A percentile compares a stretch with the other conserved stretches of the same genome.
Evolutionary conservation across 2,797 vertebrate genomes (phyloP).

Genomic region (Sebastiscus albofasciatus): DNA sequence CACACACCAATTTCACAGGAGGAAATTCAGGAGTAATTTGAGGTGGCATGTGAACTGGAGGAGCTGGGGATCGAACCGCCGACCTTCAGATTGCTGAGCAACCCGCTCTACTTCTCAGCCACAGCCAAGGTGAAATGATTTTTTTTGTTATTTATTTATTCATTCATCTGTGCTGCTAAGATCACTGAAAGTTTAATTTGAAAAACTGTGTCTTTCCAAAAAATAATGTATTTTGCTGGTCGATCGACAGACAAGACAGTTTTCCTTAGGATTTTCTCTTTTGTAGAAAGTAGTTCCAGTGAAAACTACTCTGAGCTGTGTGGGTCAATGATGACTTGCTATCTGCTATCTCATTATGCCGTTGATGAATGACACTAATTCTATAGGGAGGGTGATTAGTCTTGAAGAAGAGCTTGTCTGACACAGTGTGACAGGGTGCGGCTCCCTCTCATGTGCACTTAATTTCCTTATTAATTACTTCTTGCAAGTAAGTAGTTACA

Average conservation of each 20-base stretch:
- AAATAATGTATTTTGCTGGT: background rate
- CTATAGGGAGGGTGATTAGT: background rate
- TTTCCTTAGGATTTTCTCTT: background rate
- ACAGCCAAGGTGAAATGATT: background rate
- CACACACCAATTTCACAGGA: too few relatives aligned
- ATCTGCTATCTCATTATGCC: background rate
- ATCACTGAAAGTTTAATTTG: background rate
- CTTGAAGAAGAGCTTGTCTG: background rate
- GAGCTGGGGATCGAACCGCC: too few relatives aligned
- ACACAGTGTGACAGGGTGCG: background rate
- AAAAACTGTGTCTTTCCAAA: background rate
- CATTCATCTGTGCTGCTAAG: background rate
- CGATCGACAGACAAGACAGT: background rate
- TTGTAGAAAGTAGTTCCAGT: background rate
- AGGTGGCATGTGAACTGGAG: too few relatives aligned
- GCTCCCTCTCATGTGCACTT: background rate
- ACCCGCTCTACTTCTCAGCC: too few relatives aligned
- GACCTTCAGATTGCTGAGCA: too few relatives aligned
- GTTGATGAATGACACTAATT: conserved; percentile 6
- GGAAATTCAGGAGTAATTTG: too few relatives aligned
- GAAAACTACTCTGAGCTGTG: background rate
- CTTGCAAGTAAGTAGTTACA: background rate
- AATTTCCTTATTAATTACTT: background rate
- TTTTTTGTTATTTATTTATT: background rate
- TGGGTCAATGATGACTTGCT: background rate